These are phyloP conservation scores for Agrypnus murinus DNA, from an alignment of 2,888 invertebrate species.

Conservation along the genomic window DNA sequence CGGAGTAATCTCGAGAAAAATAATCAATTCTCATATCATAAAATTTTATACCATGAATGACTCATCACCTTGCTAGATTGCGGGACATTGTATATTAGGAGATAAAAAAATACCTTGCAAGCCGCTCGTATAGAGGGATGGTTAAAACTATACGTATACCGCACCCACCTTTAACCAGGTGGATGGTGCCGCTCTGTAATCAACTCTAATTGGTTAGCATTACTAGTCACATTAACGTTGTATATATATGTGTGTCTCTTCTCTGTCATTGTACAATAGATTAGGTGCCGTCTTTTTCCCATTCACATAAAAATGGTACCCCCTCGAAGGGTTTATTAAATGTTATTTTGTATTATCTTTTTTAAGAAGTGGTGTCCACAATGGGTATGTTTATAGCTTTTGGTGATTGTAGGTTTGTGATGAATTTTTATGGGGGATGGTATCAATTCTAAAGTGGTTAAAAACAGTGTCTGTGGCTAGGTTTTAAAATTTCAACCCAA, in stretches of 20 bases:
- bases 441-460: background rate
- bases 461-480: background rate
- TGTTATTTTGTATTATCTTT: constrained; percentile 45
- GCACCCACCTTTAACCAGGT: constrained; percentile 54
- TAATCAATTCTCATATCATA: constrained; percentile 46
- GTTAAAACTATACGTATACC: constrained; percentile 36
- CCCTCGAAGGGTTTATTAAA: constrained; percentile 51
- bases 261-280: constrained; percentile 52
- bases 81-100: constrained; percentile 21
- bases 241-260: constrained; percentile 49
- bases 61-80: constrained; percentile 44
- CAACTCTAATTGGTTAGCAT: constrained; percentile 57
- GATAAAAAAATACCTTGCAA: constrained; percentile 21
- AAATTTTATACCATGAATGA: constrained; percentile 45
- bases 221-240: constrained; percentile 53
- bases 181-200: constrained; percentile 57
- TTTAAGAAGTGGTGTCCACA: constrained; percentile 31
- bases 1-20: constrained; percentile 35
- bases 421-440: background rate
- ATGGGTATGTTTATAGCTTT: constrained; percentile 45
- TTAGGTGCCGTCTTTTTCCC: constrained; percentile 34
- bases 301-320: constrained; percentile 38
- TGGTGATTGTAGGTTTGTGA: constrained; percentile 39
- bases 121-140: constrained; percentile 44
- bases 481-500: too few relatives aligned